Conservation (phyloP, 1,140 invertebrate genomes). For the Amyelois transitella region DNA sequence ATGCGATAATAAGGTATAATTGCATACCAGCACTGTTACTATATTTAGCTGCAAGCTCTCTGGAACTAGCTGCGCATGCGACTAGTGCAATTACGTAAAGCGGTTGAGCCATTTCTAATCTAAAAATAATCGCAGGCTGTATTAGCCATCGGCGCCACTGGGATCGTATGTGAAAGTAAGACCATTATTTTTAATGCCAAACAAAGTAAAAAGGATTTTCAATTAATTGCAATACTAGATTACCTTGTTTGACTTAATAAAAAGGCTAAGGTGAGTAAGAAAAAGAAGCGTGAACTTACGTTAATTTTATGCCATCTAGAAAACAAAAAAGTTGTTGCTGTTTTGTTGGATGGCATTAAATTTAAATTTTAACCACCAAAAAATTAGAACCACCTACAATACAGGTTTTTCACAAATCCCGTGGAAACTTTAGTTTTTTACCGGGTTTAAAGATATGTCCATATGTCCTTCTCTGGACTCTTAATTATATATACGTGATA, state of each 20-base stretch:
- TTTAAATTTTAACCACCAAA: too few species aligned
- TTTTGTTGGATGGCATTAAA: too few species aligned
- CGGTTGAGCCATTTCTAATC: slow-evolving; percentile 74
- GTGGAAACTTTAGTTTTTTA: too few species aligned
- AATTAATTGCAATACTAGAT: background rate
- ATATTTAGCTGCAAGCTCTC: slow-evolving; percentile 69
- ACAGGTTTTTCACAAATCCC: too few species aligned
- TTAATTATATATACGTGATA: too few species aligned
- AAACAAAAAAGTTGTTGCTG: too few species aligned
- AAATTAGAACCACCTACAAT: too few species aligned
- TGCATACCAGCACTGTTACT: slow-evolving; percentile 64
- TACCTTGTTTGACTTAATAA: background rate
- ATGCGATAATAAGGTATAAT: slow-evolving; percentile 73
- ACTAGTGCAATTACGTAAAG: slow-evolving; percentile 72
- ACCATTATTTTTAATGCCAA: slow-evolving; percentile 51
- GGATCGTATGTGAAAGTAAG: slow-evolving; percentile 68
- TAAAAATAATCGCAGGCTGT: slow-evolving; percentile 73
- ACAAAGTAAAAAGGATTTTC: slow-evolving; percentile 5
- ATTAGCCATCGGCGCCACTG: slow-evolving; percentile 64
- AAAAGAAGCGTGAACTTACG: too few species aligned
- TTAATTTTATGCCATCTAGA: too few species aligned
- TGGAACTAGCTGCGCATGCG: slow-evolving; percentile 65
- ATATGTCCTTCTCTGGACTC: too few species aligned
- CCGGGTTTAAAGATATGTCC: too few species aligned
- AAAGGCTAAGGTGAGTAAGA: too few species aligned